Conservation (phyloP, 2,797 vertebrate genomes). For the Gymnocypris eckloni region DNA sequence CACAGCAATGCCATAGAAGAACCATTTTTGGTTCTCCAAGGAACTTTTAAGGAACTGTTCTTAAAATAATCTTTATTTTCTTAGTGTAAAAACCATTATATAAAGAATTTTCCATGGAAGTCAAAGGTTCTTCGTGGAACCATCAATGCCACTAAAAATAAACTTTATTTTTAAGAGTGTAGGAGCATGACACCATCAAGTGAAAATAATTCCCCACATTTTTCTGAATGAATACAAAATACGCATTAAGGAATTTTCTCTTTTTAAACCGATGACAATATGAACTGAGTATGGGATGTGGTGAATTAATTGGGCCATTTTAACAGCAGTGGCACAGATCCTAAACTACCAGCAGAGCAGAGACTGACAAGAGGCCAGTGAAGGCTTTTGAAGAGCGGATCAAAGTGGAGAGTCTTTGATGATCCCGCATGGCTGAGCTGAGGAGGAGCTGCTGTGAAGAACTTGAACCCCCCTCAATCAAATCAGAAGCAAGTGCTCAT, state of each 20-base stretch:
- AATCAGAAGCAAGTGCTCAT: conserved; percentile 43
- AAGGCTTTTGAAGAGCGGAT: conserved; percentile 67
- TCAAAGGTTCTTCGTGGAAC: not conserved
- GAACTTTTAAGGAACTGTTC: not conserved
- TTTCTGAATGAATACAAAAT: conserved; percentile 17
- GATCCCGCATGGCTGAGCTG: conserved; percentile 48
- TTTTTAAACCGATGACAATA: not conserved
- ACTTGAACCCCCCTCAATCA: conserved; percentile 49
- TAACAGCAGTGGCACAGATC: conserved; percentile 53
- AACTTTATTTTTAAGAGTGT: not conserved
- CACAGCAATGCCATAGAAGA: not conserved
- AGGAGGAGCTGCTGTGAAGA: conserved; percentile 48
- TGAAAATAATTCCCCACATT: not conserved
- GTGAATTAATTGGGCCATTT: conserved; percentile 57
- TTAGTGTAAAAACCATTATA: not conserved
- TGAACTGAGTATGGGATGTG: conserved; percentile 28
- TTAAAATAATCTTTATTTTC: not conserved
- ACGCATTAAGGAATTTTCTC: not conserved
- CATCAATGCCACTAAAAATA: not conserved
- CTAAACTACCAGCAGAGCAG: conserved; percentile 53
- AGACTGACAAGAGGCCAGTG: conserved; percentile 57
- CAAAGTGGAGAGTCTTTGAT: conserved; percentile 65
- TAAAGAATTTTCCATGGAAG: not conserved
- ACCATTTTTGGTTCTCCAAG: not conserved
- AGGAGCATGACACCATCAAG: not conserved